Evolutionary conservation across 2,888 invertebrate genomes (phyloP).

Genomic region (Barypeithes pellucidus): DNA sequence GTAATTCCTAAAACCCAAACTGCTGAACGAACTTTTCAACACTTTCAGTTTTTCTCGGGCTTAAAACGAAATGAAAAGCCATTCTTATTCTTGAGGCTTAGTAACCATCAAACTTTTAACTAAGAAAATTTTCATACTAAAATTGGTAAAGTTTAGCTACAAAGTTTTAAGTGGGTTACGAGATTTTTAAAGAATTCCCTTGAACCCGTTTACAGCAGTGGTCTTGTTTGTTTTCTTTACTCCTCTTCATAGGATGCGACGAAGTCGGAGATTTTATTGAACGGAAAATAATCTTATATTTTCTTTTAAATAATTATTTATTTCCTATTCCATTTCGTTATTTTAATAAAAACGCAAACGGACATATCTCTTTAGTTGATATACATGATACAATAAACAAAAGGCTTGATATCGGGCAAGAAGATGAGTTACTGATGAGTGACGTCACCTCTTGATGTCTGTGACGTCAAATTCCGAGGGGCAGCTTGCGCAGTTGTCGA

Average conservation of each 20-base stretch:
- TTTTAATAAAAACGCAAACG: too few species aligned
- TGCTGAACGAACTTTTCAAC: conserved; percentile 27
- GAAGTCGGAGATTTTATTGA: not conserved
- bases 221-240: conserved; percentile 32
- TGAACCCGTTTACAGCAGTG: conserved; percentile 34
- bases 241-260: not conserved
- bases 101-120: conserved; percentile 51
- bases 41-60: conserved; percentile 26
- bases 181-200: conserved; percentile 38
- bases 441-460: too few species aligned
- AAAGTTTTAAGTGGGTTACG: conserved; percentile 43
- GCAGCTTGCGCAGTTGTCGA: too few species aligned
- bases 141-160: conserved; percentile 50
- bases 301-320: too few species aligned
- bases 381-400: too few species aligned
- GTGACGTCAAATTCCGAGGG: too few species aligned
- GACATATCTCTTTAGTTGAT: too few species aligned
- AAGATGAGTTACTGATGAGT: too few species aligned
- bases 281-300: not conserved
- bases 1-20: not conserved
- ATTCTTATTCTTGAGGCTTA: conserved; percentile 48
- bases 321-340: too few species aligned
- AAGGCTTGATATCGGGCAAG: too few species aligned
- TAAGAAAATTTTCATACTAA: conserved; percentile 51
- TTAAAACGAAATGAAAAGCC: conserved; percentile 28